Conservation (phyloP, 2,113 vertebrate species). For the Pachycephala philippinensis region DNA sequence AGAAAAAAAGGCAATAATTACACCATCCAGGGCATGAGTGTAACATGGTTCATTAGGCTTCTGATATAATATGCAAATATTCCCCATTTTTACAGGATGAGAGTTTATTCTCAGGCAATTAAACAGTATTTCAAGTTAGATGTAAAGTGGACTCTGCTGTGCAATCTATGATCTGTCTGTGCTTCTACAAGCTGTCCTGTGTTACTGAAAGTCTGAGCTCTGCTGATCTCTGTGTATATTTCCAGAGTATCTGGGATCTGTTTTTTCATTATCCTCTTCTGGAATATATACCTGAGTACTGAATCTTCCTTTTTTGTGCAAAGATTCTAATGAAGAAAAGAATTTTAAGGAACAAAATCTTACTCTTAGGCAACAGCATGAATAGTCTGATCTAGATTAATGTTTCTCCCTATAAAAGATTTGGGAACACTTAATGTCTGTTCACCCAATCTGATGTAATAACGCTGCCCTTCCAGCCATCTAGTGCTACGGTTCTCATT, state of each 20-base stretch:
- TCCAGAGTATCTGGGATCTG: neutral
- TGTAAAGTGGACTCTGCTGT: neutral
- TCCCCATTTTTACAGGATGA: neutral
- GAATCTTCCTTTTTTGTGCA: neutral
- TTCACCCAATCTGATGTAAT: neutral
- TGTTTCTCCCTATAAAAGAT: neutral
- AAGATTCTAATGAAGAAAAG: neutral
- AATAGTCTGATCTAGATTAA: neutral
- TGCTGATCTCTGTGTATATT: neutral
- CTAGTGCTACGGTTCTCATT: neutral
- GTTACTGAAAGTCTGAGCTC: neutral
- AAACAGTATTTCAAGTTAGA: neutral
- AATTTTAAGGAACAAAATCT: neutral
- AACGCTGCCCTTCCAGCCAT: neutral
- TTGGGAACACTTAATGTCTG: neutral
- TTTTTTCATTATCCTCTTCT: neutral
- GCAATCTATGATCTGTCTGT: neutral
- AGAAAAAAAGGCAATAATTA: neutral
- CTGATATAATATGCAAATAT: neutral
- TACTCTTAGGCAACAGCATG: neutral
- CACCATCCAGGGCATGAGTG: neutral
- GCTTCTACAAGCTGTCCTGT: neutral
- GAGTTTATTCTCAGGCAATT: constrained; percentile 11
- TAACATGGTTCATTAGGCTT: neutral
- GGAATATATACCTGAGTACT: neutral